Percentiles rank a stretch among this genome's conserved stretches.
Evolutionary conservation across 2,888 invertebrate species (phyloP).

Genomic region (Endotricha flammealis): DNA sequence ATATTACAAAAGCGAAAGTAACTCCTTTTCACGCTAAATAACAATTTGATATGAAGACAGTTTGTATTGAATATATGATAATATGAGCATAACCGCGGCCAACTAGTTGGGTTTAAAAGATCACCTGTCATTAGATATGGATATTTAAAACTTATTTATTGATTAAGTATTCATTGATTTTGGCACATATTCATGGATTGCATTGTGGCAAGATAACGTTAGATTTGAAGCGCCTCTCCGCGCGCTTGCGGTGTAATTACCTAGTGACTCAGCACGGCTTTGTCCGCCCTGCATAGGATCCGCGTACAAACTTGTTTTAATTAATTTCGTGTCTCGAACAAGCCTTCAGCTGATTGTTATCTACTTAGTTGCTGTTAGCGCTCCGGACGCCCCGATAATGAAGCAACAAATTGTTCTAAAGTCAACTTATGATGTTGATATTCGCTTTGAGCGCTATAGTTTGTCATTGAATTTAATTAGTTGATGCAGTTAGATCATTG

Average conservation of each 20-base stretch:
- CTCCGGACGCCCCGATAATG: slow-evolving; percentile 68
- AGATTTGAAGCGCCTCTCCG: slow-evolving; percentile 60
- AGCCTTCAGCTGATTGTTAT: slow-evolving; percentile 76
- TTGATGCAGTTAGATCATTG: slow-evolving; percentile 6
- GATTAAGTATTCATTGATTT: background rate
- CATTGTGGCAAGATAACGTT: slow-evolving; percentile 61
- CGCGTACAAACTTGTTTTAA: slow-evolving; percentile 79
- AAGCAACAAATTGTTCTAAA: slow-evolving; percentile 67
- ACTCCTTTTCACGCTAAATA: too few relatives aligned
- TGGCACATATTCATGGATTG: slow-evolving; percentile 33
- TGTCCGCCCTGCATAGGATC: slow-evolving; percentile 75
- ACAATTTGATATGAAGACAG: too few relatives aligned
- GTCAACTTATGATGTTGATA: slow-evolving; percentile 52
- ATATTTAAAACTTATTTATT: background rate
- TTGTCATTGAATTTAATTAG: slow-evolving; percentile 11
- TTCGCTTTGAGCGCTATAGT: slow-evolving; percentile 6
- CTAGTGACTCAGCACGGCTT: slow-evolving; percentile 75
- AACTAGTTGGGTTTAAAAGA: too few relatives aligned
- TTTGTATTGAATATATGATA: too few relatives aligned
- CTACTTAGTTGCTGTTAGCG: slow-evolving; percentile 75
- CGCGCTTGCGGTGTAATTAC: slow-evolving; percentile 70
- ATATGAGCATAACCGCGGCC: too few relatives aligned
- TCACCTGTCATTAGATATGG: too few relatives aligned
- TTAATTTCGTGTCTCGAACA: slow-evolving; percentile 79
- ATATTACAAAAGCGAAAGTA: too few relatives aligned